Percentiles rank a stretch among this genome's conserved stretches.
These are phyloP conservation scores for Phrynocephalus vlangalii DNA, from an alignment of 2,797 vertebrate species.

Conservation along the genomic window DNA sequence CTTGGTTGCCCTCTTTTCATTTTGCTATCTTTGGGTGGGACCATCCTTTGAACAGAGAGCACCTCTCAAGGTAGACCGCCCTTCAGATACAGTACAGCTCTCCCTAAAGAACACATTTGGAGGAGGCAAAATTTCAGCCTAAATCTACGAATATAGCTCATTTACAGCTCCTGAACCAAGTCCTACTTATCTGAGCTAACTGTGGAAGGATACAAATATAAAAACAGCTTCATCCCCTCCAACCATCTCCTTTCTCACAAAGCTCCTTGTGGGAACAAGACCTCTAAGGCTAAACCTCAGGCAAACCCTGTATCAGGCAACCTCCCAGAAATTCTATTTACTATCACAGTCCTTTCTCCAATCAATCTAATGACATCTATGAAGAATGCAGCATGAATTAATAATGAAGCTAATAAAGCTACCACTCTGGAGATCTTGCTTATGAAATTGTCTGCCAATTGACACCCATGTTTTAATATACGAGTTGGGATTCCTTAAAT, in stretches of 20 bases:
- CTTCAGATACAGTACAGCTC: not conserved
- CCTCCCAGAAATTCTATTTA: not conserved
- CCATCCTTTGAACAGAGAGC: not conserved
- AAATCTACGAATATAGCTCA: too few species aligned
- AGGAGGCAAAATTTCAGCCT: too few species aligned
- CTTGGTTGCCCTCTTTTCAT: not conserved
- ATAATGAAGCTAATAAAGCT: slow-evolving; percentile 9
- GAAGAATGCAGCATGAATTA: slow-evolving; percentile 23
- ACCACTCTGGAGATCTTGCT: not conserved
- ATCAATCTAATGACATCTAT: slow-evolving; percentile 14
- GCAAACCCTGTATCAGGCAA: not conserved
- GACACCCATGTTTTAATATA: slow-evolving; percentile 19
- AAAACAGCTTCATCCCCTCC: too few species aligned
- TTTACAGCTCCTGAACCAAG: not conserved
- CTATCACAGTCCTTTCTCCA: not conserved
- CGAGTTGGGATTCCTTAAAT: slow-evolving; percentile 16
- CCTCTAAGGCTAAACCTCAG: not conserved
- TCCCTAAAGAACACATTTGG: not conserved
- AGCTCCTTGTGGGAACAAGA: not conserved
- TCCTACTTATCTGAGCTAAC: too few species aligned
- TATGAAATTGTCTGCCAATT: slow-evolving; percentile 13
- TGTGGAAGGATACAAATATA: too few species aligned
- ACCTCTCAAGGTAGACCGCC: not conserved
- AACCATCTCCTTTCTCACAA: too few species aligned
- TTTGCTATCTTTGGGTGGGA: not conserved